These are phyloP conservation scores for Heteromyza rotundicornis DNA, from an alignment of 2,888 invertebrate genomes.

Conservation along the genomic window DNA sequence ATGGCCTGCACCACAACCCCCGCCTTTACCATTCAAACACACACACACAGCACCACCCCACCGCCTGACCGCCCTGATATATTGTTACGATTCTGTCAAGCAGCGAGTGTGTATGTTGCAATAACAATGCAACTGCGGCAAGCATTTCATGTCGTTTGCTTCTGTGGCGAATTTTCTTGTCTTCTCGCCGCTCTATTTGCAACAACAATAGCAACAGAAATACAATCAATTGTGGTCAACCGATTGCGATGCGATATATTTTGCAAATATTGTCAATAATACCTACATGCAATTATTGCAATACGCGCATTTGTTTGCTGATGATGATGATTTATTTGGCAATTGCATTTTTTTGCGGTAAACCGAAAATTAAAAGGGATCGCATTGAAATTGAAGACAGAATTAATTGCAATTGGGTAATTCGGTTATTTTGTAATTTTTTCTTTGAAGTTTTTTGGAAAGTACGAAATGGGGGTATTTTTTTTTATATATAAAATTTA, in stretches of 20 bases:
- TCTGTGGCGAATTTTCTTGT: neutral
- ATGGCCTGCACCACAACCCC: neutral
- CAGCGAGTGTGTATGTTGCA: neutral
- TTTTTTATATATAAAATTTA: no score
- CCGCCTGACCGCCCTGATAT: no score
- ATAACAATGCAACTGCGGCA: neutral
- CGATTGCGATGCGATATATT: constrained; percentile 53
- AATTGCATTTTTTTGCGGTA: neutral
- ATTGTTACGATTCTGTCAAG: constrained; percentile 2
- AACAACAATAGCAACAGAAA: neutral
- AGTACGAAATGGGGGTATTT: no score
- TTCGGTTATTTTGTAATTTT: no score
- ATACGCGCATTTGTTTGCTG: no score
- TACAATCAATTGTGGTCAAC: constrained; percentile 50
- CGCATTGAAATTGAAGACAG: no score
- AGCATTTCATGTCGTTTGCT: neutral
- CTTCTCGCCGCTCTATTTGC: neutral
- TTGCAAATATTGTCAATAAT: constrained; percentile 39
- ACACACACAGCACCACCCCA: neutral
- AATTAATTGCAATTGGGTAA: no score
- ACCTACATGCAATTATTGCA: neutral
- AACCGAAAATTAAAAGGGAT: neutral
- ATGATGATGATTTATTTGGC: neutral
- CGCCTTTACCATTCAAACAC: neutral
- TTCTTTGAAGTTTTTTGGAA: no score